Evolutionary conservation across 2,113 vertebrate species (phyloP).

Genomic region (Podilymbus podiceps): DNA sequence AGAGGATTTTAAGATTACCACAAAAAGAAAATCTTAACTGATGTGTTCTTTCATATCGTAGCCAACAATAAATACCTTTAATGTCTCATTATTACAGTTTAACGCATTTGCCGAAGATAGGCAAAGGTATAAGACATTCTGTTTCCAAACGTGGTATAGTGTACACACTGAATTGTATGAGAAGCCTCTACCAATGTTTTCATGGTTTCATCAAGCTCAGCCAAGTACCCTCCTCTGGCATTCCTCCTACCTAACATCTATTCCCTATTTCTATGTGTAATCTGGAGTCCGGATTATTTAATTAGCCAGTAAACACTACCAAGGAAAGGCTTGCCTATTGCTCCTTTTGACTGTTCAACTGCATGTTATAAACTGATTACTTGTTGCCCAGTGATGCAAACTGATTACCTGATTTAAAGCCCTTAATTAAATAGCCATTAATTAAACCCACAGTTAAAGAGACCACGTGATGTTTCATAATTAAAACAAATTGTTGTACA

Average conservation of each 20-base stretch:
- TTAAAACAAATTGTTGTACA: conserved; percentile 57
- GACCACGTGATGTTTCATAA: conserved; percentile 28
- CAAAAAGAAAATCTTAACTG: background rate
- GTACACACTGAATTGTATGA: background rate
- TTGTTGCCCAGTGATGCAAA: conserved; percentile 44
- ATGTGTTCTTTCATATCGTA: background rate
- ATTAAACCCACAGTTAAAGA: conserved; percentile 33
- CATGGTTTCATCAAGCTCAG: background rate
- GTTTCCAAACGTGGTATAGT: background rate
- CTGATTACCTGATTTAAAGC: conserved; percentile 59
- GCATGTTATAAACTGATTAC: conserved; percentile 38
- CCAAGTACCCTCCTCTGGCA: background rate
- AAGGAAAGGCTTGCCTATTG: background rate
- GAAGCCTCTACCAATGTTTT: background rate
- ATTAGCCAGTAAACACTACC: background rate
- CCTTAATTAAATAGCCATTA: conserved; percentile 67
- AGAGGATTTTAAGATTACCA: background rate
- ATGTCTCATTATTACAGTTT: background rate
- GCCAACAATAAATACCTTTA: background rate
- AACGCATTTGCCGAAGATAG: background rate
- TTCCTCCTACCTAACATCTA: background rate
- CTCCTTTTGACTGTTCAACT: conserved; percentile 13
- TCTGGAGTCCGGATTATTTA: background rate
- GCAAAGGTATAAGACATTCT: background rate
- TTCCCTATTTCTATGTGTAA: background rate